Evolutionary conservation across 2,888 invertebrate species (phyloP).

Genomic region (Synergus gifuensis): DNA sequence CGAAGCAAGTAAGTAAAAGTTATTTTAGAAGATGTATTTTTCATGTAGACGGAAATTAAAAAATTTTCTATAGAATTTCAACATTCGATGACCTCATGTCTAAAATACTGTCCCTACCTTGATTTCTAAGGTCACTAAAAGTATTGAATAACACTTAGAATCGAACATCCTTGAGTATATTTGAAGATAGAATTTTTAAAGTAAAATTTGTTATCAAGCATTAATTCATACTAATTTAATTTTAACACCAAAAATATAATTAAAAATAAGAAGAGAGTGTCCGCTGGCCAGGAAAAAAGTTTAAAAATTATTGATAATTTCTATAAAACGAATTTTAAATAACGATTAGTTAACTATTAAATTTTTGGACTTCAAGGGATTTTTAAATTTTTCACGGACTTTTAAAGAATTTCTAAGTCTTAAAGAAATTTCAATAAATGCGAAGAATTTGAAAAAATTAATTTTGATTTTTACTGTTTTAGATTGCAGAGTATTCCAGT

Average conservation of each 20-base stretch:
- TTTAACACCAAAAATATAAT: background rate
- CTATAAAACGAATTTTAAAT: no score
- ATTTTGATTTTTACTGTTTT: constrained; percentile 5
- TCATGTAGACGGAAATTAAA: background rate
- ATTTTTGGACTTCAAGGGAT: no score
- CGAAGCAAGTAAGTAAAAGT: no score
- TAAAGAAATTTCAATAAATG: no score
- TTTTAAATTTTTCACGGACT: no score
- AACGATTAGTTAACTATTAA: no score
- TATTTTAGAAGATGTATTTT: background rate
- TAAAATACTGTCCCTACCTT: background rate
- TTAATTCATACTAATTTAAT: background rate
- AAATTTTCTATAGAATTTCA: background rate
- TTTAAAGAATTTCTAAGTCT: no score
- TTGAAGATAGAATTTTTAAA: background rate
- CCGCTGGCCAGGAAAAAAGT: no score
- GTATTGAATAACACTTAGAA: background rate
- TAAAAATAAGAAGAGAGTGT: no score
- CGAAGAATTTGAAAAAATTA: no score
- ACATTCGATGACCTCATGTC: background rate
- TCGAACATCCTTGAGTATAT: background rate
- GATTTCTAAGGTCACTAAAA: background rate
- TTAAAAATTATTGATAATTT: no score
- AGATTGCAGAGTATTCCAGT: constrained; percentile 72
- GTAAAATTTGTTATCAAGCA: background rate